phyloP scores from a whole-genome alignment of 2,888 invertebrate genomes.

The Drepanosiphum platanoidis region DNA sequence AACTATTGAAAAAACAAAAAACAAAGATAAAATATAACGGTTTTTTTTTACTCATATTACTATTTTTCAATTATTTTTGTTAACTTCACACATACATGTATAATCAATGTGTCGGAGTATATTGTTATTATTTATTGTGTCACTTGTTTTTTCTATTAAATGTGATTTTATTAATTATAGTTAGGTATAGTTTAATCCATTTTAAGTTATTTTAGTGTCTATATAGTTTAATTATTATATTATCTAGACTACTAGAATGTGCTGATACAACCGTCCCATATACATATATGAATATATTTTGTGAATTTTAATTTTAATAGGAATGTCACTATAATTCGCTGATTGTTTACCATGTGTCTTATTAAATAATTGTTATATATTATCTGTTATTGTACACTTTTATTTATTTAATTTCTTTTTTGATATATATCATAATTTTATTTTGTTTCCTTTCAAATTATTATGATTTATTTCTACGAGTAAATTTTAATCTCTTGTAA shows the following conservation, averaged over 20 bases:
- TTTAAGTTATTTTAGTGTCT: constrained; percentile 38
- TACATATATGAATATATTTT: constrained; percentile 8
- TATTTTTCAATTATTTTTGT: constrained; percentile 40
- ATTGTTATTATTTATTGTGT: constrained; percentile 58
- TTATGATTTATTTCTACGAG: no score
- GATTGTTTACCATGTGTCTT: constrained; percentile 48
- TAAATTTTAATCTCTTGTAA: no score
- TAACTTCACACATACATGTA: constrained; percentile 34
- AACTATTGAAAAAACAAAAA: constrained; percentile 7
- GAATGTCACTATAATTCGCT: constrained; percentile 1
- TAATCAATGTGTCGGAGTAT: constrained; percentile 31
- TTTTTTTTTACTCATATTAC: constrained; percentile 7
- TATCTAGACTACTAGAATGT: constrained; percentile 20
- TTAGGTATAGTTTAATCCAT: background rate
- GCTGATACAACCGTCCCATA: constrained; percentile 45
- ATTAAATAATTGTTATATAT: constrained; percentile 48
- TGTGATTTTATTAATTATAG: constrained; percentile 53
- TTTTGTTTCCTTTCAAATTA: no score
- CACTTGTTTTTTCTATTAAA: constrained; percentile 30
- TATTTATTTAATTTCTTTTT: constrained; percentile 9
- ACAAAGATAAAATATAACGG: background rate
- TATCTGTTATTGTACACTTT: constrained; percentile 32
- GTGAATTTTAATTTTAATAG: constrained; percentile 13
- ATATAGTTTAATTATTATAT: constrained; percentile 11
- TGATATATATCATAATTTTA: no score